A percentile compares a stretch with the other conserved stretches of the same genome.
These are phyloP conservation scores for Cylindroiulus punctatus DNA, from an alignment of 2,888 invertebrate species.

Conservation along the genomic window DNA sequence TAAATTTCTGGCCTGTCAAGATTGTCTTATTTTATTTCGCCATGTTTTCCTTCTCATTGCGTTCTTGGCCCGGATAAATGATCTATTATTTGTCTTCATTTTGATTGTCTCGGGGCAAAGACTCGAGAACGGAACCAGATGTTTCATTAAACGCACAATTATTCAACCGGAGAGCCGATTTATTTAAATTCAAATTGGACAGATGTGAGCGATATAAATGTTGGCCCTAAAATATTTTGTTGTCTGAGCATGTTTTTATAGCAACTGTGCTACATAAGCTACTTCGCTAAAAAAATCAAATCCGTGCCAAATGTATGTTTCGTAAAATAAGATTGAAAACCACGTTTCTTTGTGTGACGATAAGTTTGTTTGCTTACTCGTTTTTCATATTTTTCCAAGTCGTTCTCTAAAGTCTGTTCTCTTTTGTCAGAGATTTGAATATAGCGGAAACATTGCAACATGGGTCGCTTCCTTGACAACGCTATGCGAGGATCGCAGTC, in stretches of 20 bases:
- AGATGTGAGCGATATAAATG: too few species aligned
- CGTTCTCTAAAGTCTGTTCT: not conserved
- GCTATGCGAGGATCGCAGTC: too few species aligned
- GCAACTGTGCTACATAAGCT: not conserved
- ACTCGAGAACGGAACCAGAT: not conserved
- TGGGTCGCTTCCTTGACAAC: not conserved
- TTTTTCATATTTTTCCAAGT: not conserved
- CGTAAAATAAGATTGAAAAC: not conserved
- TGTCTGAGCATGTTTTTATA: too few species aligned
- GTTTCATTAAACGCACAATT: not conserved
- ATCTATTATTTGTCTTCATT: not conserved
- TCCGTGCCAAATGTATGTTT: not conserved
- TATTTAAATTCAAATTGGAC: too few species aligned
- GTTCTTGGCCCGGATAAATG: not conserved
- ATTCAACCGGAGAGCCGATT: not conserved
- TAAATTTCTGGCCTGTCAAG: not conserved
- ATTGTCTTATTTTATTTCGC: conserved; percentile 23
- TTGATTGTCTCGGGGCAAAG: conserved; percentile 12
- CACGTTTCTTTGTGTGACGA: not conserved
- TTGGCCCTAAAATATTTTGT: too few species aligned
- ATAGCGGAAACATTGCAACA: not conserved
- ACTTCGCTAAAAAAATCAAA: not conserved
- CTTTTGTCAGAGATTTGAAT: not conserved
- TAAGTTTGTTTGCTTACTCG: not conserved
- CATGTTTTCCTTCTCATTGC: not conserved